These are phyloP conservation scores for Zaprionus bogoriensis DNA, from an alignment of 2,888 invertebrate genomes.

Conservation along the genomic window DNA sequence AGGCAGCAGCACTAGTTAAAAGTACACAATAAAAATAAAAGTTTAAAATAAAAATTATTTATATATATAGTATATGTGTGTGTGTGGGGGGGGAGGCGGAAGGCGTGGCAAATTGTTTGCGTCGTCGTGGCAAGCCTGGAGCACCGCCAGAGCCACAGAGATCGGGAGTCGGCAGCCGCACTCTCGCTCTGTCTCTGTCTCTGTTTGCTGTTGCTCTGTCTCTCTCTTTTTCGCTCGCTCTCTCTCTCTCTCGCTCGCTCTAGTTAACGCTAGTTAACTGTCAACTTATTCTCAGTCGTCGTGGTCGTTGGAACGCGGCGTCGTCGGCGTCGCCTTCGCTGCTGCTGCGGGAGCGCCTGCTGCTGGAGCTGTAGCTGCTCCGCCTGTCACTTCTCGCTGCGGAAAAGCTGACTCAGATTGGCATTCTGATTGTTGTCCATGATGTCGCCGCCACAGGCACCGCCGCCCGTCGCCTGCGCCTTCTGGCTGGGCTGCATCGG, in stretches of 20 bases:
- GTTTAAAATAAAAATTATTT: background rate
- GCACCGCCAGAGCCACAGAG: background rate
- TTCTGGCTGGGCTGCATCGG: constrained; percentile 83
- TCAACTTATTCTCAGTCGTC: constrained; percentile 70
- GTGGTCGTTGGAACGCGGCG: constrained; percentile 16
- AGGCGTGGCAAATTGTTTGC: background rate
- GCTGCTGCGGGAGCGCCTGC: background rate
- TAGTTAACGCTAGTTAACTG: constrained; percentile 54
- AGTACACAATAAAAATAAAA: background rate
- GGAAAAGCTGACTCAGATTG: constrained; percentile 77
- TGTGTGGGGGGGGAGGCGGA: background rate
- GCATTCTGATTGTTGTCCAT: constrained; percentile 79
- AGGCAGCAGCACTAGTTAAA: too few relatives aligned
- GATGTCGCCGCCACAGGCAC: constrained; percentile 41
- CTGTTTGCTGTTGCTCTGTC: too few relatives aligned
- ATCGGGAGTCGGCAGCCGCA: too few relatives aligned
- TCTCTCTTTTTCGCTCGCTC: background rate
- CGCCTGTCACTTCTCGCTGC: constrained; percentile 68
- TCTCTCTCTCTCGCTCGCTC: background rate
- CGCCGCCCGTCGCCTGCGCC: too few relatives aligned
- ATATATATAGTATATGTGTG: constrained; percentile 4
- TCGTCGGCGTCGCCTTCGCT: constrained; percentile 3
- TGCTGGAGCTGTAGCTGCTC: background rate
- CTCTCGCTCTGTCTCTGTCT: background rate
- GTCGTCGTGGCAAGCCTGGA: background rate